Percentiles rank a stretch among this genome's conserved stretches.
These are phyloP conservation scores for Dermochelys coriacea DNA, from an alignment of 2,797 vertebrate species.

Conservation along the genomic window DNA sequence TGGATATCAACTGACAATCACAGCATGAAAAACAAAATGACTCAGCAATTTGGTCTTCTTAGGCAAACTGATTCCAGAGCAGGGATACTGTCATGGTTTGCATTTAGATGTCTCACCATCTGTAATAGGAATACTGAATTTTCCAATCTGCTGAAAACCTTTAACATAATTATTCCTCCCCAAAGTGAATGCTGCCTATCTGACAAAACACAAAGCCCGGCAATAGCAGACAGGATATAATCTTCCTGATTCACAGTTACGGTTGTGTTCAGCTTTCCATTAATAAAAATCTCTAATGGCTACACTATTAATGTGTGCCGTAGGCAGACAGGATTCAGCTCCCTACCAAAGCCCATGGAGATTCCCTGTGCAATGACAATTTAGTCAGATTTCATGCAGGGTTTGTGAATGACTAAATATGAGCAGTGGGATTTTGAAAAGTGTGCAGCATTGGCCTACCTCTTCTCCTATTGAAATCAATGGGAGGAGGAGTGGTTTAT, in stretches of 20 bases:
- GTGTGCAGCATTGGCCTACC: not conserved
- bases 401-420: not conserved
- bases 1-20: not conserved
- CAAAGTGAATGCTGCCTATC: not conserved
- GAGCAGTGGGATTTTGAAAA: slow-evolving; percentile 22
- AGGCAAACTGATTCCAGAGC: not conserved
- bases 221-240: not conserved
- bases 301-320: not conserved
- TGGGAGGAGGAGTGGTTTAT: not conserved
- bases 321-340: not conserved
- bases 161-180: slow-evolving; percentile 22
- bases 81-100: slow-evolving; percentile 34
- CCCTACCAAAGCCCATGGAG: not conserved
- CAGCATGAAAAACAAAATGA: slow-evolving; percentile 4
- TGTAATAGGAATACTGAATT: not conserved
- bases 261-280: slow-evolving; percentile 59
- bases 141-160: not conserved
- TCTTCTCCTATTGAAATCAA: slow-evolving; percentile 1
- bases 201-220: slow-evolving; percentile 16
- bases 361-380: not conserved
- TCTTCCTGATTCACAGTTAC: slow-evolving; percentile 5
- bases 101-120: not conserved
- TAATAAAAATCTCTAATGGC: slow-evolving; percentile 26
- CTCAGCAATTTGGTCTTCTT: not conserved
- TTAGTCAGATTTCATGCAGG: not conserved